Evolutionary conservation across 1,140 invertebrate genomes (phyloP).

Genomic region (Penaeus indicus): DNA sequence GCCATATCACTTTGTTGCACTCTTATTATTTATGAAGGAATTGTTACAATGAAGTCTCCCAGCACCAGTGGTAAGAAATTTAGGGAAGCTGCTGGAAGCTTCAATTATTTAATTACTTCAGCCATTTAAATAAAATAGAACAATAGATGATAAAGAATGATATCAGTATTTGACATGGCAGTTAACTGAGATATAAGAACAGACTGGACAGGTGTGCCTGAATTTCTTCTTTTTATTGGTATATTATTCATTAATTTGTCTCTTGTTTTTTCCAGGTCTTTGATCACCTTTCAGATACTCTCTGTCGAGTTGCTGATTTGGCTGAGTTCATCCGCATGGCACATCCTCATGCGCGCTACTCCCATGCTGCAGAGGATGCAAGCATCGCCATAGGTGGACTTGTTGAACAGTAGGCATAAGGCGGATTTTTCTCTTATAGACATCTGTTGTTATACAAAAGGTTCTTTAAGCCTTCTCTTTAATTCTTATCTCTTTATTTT

Average conservation of each 20-base stretch:
- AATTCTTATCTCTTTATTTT: background rate
- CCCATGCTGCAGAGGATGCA: slow-evolving; percentile 85
- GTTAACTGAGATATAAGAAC: too few relatives aligned
- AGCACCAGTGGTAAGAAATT: too few relatives aligned
- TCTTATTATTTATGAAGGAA: too few relatives aligned
- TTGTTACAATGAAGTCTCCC: too few relatives aligned
- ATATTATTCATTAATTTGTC: background rate
- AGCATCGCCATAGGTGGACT: slow-evolving; percentile 88
- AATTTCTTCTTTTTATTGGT: background rate
- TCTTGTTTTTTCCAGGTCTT: slow-evolving; percentile 82
- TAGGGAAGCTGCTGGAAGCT: too few relatives aligned
- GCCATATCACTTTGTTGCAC: background rate
- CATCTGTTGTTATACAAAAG: background rate
- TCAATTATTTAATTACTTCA: too few relatives aligned
- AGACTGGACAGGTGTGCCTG: too few relatives aligned
- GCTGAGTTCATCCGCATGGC: slow-evolving; percentile 94
- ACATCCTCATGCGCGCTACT: slow-evolving; percentile 84
- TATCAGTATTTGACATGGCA: too few relatives aligned
- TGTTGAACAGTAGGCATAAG: slow-evolving; percentile 84
- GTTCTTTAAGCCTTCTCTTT: background rate
- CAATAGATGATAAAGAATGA: too few relatives aligned
- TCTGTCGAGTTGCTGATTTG: slow-evolving; percentile 96
- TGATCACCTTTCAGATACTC: slow-evolving; percentile 91
- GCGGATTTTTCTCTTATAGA: background rate
- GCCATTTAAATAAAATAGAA: too few relatives aligned